Evolutionary conservation across 2,888 invertebrate species (phyloP).

Genomic region (Kryphioiulus occultus): DNA sequence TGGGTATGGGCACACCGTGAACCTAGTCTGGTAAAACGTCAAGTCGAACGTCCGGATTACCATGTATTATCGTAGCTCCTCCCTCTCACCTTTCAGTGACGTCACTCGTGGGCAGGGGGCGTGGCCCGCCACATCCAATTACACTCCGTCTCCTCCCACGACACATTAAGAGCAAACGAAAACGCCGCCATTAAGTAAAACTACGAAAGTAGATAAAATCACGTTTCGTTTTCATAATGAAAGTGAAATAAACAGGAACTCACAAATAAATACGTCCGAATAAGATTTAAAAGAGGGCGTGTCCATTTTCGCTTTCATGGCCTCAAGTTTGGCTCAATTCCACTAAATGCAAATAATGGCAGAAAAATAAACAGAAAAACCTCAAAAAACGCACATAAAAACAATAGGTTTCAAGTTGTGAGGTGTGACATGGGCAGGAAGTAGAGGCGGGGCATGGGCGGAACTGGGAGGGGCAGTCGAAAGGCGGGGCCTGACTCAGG

Average conservation of each 20-base stretch:
- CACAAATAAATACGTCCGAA: constrained; percentile 19
- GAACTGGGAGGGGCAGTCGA: background rate
- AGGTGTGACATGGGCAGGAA: background rate
- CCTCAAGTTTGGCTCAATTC: background rate
- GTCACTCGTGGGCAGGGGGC: background rate
- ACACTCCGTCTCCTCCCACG: background rate
- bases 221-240: background rate
- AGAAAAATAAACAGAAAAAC: background rate
- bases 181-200: background rate
- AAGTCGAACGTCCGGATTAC: too few species aligned
- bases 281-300: background rate
- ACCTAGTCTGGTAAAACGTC: too few species aligned
- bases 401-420: background rate
- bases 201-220: background rate
- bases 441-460: background rate
- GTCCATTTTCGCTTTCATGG: background rate
- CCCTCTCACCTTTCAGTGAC: background rate
- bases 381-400: background rate
- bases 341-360: background rate
- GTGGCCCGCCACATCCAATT: background rate
- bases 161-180: background rate
- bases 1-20: too few species aligned
- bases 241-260: background rate
- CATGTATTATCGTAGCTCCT: background rate
- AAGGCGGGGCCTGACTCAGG: background rate